phyloP scores from a whole-genome alignment of 2,113 vertebrate species.

The Neoarius graeffei region DNA sequence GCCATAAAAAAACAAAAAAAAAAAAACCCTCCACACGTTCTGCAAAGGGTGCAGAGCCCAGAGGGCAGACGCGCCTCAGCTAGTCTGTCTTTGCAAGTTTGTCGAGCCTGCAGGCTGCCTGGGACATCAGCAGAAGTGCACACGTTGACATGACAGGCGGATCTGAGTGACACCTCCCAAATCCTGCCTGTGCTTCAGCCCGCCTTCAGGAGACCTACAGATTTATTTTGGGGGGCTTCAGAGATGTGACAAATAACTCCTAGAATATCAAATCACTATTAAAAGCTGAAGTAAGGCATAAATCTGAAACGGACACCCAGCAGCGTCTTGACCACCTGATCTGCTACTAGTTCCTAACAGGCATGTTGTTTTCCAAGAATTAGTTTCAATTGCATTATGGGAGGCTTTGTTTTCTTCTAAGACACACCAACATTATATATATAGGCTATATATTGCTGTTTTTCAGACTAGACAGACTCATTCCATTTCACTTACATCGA shows the following conservation, averaged over 20 bases:
- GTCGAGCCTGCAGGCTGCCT: slow-evolving; percentile 55
- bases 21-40: slow-evolving; percentile 57
- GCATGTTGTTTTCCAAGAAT: slow-evolving; percentile 61
- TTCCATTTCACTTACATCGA: background rate
- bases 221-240: slow-evolving; percentile 75
- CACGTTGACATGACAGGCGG: slow-evolving; percentile 70
- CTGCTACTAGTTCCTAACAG: slow-evolving; percentile 48
- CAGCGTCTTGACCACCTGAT: slow-evolving; percentile 62
- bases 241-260: slow-evolving; percentile 78
- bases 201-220: slow-evolving; percentile 66
- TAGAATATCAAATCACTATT: slow-evolving; percentile 77
- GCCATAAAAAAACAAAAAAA: slow-evolving; percentile 1
- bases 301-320: slow-evolving; percentile 72
- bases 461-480: background rate
- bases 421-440: background rate
- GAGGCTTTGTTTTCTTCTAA: slow-evolving; percentile 42
- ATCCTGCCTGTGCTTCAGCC: slow-evolving; percentile 59
- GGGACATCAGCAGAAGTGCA: slow-evolving; percentile 57
- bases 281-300: slow-evolving; percentile 76
- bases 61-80: slow-evolving; percentile 51
- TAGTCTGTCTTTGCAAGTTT: slow-evolving; percentile 59
- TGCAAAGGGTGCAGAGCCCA: slow-evolving; percentile 51
- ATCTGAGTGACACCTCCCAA: slow-evolving; percentile 69
- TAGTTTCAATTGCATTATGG: slow-evolving; percentile 31
- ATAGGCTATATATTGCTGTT: background rate